These are phyloP conservation scores for Hemicordylus capensis DNA, from an alignment of 2,113 vertebrate species.

Conservation along the genomic window DNA sequence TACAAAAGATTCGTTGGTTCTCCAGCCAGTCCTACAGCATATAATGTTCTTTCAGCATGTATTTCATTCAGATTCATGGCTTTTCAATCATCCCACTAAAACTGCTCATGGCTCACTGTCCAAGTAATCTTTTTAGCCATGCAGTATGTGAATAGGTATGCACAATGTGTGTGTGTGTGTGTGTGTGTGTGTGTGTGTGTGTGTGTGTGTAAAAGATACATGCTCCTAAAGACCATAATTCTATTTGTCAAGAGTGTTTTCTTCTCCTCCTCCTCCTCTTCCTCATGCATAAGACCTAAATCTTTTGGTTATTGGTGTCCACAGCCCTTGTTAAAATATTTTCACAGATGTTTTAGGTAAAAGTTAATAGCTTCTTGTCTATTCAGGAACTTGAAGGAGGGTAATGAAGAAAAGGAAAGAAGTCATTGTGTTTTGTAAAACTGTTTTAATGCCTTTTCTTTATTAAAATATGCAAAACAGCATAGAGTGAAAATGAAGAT, in stretches of 20 bases:
- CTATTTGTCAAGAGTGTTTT: neutral
- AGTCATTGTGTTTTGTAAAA: too few species aligned
- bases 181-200: neutral
- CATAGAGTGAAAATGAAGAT: too few species aligned
- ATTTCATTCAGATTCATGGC: neutral
- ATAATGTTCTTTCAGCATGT: neutral
- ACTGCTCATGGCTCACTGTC: neutral
- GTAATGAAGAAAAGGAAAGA: too few species aligned
- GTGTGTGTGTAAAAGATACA: neutral
- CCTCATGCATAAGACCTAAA: neutral
- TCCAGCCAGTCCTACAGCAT: neutral
- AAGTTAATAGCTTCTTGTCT: too few species aligned
- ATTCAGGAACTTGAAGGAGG: too few species aligned
- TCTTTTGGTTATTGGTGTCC: neutral
- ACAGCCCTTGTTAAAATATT: neutral
- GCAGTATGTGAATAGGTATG: neutral
- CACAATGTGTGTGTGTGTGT: too few species aligned
- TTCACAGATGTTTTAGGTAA: too few species aligned
- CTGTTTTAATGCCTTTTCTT: too few species aligned
- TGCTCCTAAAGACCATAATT: neutral
- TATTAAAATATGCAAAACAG: too few species aligned
- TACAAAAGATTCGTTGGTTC: neutral
- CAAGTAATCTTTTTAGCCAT: neutral
- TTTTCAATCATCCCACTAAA: neutral
- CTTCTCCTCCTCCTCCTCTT: too few species aligned